A percentile compares a stretch with the other conserved stretches of the same genome.
These are phyloP conservation scores for Phoebastria nigripes DNA, from an alignment of 2,797 vertebrate species.

Conservation along the genomic window DNA sequence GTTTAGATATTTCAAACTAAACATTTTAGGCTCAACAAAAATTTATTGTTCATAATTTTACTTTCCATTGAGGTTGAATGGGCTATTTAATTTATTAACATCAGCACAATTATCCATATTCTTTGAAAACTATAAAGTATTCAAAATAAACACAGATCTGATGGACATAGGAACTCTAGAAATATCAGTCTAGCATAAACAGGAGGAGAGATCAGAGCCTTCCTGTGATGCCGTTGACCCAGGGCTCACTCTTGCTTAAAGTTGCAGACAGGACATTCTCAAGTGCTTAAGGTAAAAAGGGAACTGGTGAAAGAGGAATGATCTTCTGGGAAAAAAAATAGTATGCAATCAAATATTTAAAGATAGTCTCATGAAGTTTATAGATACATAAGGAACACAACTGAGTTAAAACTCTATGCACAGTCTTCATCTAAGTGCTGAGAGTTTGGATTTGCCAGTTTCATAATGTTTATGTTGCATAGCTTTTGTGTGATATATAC, in stretches of 20 bases:
- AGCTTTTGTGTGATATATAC: neutral
- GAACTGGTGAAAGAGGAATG: neutral
- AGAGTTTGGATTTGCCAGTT: neutral
- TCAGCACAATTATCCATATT: neutral
- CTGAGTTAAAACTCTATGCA: neutral
- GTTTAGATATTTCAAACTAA: neutral
- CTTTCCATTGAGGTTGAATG: neutral
- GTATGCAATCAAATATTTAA: neutral
- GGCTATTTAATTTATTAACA: neutral
- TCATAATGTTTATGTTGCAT: neutral
- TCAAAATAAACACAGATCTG: neutral
- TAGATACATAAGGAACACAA: neutral
- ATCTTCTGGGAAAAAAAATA: neutral
- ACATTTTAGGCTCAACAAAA: neutral
- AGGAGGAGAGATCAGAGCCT: neutral
- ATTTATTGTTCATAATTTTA: neutral
- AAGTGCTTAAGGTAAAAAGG: neutral
- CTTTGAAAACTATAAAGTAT: neutral
- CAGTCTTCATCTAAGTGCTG: neutral
- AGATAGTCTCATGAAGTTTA: neutral
- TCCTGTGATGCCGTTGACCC: neutral
- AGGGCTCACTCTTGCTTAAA: neutral
- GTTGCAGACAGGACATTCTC: neutral
- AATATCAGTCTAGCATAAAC: neutral
- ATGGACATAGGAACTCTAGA: neutral